Evolutionary conservation across 2,888 invertebrate genomes (phyloP).

Genomic region (Platynereis dumerilii): DNA sequence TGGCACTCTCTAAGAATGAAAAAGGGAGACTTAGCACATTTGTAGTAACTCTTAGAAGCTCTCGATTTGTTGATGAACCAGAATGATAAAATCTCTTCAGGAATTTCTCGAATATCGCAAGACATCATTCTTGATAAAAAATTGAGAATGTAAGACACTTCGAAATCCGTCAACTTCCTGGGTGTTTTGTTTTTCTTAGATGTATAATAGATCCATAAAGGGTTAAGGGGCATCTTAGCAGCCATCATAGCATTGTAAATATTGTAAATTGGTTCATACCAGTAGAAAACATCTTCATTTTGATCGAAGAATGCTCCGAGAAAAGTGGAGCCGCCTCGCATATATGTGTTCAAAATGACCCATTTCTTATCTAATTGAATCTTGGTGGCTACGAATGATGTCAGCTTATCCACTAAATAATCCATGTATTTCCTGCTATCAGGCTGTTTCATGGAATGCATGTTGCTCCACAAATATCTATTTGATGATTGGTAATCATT

Average conservation of each 20-base stretch:
- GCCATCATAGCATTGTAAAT: slow-evolving; percentile 8
- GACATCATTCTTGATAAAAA: background rate
- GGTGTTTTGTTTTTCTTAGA: too few relatives aligned
- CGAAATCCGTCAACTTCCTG: slow-evolving; percentile 1
- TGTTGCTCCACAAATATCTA: too few relatives aligned
- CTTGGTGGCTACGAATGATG: too few relatives aligned
- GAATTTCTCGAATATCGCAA: background rate
- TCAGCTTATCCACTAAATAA: too few relatives aligned
- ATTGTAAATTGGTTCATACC: slow-evolving; percentile 1
- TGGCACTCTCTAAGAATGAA: too few relatives aligned
- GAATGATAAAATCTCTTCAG: background rate
- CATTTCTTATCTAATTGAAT: background rate
- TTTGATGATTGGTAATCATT: too few relatives aligned
- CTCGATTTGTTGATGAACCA: background rate
- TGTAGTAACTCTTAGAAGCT: too few relatives aligned
- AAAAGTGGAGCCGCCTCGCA: background rate
- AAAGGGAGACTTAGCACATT: too few relatives aligned
- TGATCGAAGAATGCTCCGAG: background rate
- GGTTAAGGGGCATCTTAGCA: background rate
- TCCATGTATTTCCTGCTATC: too few relatives aligned
- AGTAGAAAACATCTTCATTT: slow-evolving; percentile 4
- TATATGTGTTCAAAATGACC: slow-evolving; percentile 7
- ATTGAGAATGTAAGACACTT: background rate
- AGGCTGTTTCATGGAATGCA: too few relatives aligned
- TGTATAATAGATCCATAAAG: background rate